Percentiles rank a stretch among this genome's conserved stretches.
Evolutionary conservation across 2,113 vertebrate species (phyloP).

Genomic region (Stictonetta naevosa): DNA sequence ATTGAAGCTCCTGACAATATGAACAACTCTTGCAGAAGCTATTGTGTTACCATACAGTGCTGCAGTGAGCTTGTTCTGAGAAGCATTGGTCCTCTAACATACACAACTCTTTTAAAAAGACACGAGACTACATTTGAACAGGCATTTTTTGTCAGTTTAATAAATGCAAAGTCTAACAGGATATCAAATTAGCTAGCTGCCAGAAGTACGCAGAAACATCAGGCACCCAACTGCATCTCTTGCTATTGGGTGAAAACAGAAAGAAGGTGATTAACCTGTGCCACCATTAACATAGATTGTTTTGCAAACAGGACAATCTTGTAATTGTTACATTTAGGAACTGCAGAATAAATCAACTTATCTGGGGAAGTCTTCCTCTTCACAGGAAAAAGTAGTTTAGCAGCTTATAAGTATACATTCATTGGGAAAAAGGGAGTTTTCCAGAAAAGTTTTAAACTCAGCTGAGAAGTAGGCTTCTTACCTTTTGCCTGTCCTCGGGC

Average conservation of each 20-base stretch:
- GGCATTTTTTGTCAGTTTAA: neutral
- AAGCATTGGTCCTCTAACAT: neutral
- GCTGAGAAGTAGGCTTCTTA: neutral
- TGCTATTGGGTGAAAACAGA: neutral
- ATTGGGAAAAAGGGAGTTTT: neutral
- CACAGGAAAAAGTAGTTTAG: neutral
- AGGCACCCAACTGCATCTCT: neutral
- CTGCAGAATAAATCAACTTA: neutral
- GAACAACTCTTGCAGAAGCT: neutral
- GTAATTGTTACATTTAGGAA: neutral
- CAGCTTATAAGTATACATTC: neutral
- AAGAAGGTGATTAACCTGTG: neutral
- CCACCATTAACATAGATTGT: neutral
- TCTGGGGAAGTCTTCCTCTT: neutral
- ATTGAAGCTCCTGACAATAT: fast-evolving
- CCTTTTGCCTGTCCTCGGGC: neutral
- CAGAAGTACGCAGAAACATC: neutral
- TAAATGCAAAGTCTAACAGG: neutral
- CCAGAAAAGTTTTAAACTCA: neutral
- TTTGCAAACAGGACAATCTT: neutral
- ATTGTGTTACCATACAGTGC: neutral
- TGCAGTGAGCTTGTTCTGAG: neutral
- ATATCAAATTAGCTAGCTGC: neutral
- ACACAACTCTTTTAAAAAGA: neutral
- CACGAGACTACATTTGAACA: neutral